phyloP scores from a whole-genome alignment of 2,113 vertebrate species.

The Heteronetta atricapilla region DNA sequence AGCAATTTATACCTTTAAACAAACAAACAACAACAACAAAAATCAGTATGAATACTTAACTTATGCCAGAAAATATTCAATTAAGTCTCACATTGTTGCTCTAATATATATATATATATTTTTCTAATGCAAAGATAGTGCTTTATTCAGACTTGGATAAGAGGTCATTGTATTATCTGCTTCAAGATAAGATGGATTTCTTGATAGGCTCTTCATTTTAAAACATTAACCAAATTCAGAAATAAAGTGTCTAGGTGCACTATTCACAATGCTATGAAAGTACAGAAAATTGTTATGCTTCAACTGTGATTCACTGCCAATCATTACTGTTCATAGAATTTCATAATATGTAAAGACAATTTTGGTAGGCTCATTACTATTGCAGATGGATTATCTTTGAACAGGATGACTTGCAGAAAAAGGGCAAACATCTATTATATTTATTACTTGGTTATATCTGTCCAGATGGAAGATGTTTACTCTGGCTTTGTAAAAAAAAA shows the following conservation, averaged over 20 bases:
- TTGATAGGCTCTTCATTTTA: background rate
- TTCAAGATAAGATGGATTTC: background rate
- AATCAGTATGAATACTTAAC: background rate
- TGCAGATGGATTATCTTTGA: background rate
- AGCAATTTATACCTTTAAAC: background rate
- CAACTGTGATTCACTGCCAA: background rate
- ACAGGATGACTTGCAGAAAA: background rate
- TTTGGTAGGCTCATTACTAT: background rate
- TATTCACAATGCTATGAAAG: background rate
- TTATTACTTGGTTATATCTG: rapidly evolving
- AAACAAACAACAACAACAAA: background rate
- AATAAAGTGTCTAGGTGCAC: background rate
- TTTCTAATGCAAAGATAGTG: background rate
- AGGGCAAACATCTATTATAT: background rate
- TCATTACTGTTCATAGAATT: background rate
- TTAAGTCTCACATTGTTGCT: background rate
- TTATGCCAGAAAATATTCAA: background rate
- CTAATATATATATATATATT: background rate
- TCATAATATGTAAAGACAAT: background rate
- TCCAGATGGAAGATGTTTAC: background rate
- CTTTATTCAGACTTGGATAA: background rate
- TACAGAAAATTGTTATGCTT: background rate
- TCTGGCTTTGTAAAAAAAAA: background rate
- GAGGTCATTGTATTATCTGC: background rate
- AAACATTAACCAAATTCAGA: background rate